Percentiles rank a stretch among this genome's conserved stretches.
phyloP scores from a whole-genome alignment of 1,140 invertebrate species.

The Rhopalosiphum padi region DNA sequence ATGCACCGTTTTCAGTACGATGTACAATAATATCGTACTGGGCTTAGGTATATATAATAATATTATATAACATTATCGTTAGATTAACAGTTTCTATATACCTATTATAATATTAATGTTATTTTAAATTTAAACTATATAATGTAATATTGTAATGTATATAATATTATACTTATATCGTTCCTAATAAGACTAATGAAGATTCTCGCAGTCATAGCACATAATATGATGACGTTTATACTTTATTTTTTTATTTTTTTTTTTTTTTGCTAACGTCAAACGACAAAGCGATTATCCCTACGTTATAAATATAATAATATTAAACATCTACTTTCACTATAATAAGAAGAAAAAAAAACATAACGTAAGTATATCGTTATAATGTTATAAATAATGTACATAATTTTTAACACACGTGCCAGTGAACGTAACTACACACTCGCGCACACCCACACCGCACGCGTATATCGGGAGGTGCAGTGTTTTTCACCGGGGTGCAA shows the following conservation, averaged over 20 bases:
- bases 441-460: too few species aligned
- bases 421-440: neutral
- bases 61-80: neutral
- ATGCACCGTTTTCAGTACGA: neutral
- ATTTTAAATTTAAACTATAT: constrained; percentile 1
- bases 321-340: constrained; percentile 12
- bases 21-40: neutral
- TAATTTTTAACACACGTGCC: neutral
- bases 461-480: too few species aligned
- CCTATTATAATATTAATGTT: neutral
- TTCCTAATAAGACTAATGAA: constrained; percentile 14
- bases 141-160: neutral
- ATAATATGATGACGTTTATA: neutral
- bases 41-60: neutral
- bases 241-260: neutral
- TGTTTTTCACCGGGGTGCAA: too few species aligned
- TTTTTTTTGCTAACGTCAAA: constrained; percentile 14
- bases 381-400: neutral
- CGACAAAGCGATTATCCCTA: neutral
- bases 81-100: neutral
- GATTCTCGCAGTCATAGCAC: neutral
- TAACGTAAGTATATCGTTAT: neutral
- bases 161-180: neutral
- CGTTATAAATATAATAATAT: neutral
- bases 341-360: constrained; percentile 8